Evolutionary conservation across 1,140 invertebrate species (phyloP), one percentile per base, ranked within the genome.

Genomic region (Bathynomus jamesi): DNA sequence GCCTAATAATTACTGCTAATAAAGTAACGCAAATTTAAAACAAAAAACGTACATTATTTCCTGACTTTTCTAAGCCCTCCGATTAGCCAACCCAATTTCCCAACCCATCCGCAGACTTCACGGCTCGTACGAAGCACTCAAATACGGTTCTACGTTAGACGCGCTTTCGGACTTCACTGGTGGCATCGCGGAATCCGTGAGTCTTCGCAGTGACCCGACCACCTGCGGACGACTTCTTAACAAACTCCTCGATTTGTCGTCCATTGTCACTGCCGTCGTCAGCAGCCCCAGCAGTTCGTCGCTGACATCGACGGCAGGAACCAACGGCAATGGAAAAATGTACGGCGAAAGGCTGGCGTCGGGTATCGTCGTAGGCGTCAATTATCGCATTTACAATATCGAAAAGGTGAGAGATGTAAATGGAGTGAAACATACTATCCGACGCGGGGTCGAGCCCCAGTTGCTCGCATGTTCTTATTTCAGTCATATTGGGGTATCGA

Each of bases 91-190:
- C n/a, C n/a, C n/a, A n/a, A n/a, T n/a, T n/a, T n/a, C n/a, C n/a
- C n/a, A n/a, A n/a, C n/a, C n/a, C n/a, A n/a, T n/a, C 83, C 84
- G 8, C 82, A 96, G 94, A 83, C 84, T 99, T 69, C 94, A 95
- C 81, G 96, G 96, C 0, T 98, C 95, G 0, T 99, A 99, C 82
- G 96, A 99, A 83, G 94, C 96, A 0, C 85, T 99, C 5, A 98
- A 95, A 80, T 95, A 95, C 80, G 93, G 93, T 11, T 92, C 90
- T 27, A 84, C 92, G 3, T 82, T 94, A 62, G 93, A 95, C 79
- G 93, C 93, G 2, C 82, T 95, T 30, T 91, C 92, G 0, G 93
- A 96, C 82, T 84, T 96, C 0, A 94, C 93, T 0, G 93, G 93
- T 5, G 93, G 93, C 2, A 91, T 95, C 60, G 92, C 92, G 0